Evolutionary conservation across 2,888 invertebrate genomes (phyloP).

Genomic region (Nomada fabriciana): DNA sequence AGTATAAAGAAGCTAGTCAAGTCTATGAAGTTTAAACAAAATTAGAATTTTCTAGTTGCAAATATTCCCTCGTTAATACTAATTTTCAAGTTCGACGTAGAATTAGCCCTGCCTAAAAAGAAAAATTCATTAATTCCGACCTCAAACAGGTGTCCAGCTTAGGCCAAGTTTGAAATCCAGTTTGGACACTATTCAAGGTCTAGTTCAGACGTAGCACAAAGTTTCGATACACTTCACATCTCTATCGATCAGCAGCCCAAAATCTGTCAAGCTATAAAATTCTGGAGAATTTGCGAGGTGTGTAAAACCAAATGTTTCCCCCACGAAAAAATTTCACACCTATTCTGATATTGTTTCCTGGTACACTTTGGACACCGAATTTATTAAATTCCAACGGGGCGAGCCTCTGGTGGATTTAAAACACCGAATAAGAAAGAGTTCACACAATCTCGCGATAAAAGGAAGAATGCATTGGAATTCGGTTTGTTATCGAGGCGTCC

Average conservation of each 20-base stretch:
- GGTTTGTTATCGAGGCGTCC: slow-evolving; percentile 5
- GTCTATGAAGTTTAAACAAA: too few relatives aligned
- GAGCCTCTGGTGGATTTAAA: not conserved
- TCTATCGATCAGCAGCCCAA: too few relatives aligned
- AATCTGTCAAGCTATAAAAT: too few relatives aligned
- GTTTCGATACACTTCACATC: not conserved
- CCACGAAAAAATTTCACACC: too few relatives aligned
- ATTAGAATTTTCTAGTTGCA: too few relatives aligned
- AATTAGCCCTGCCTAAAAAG: not conserved
- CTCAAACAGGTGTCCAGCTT: not conserved
- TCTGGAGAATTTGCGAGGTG: too few relatives aligned
- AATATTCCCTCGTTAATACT: not conserved
- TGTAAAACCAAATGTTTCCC: too few relatives aligned
- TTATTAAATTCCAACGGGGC: too few relatives aligned
- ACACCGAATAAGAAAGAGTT: not conserved
- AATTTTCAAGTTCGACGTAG: not conserved
- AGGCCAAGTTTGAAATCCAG: slow-evolving; percentile 4
- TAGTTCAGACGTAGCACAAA: slow-evolving; percentile 2
- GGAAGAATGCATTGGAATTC: not conserved
- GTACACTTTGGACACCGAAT: too few relatives aligned
- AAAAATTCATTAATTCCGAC: slow-evolving; percentile 2
- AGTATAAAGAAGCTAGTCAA: too few relatives aligned
- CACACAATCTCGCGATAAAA: not conserved
- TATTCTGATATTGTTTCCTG: too few relatives aligned
- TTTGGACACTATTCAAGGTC: slow-evolving; percentile 21